Evolutionary conservation across 1,140 invertebrate species (phyloP).

Genomic region (Zaprionus inermis): DNA sequence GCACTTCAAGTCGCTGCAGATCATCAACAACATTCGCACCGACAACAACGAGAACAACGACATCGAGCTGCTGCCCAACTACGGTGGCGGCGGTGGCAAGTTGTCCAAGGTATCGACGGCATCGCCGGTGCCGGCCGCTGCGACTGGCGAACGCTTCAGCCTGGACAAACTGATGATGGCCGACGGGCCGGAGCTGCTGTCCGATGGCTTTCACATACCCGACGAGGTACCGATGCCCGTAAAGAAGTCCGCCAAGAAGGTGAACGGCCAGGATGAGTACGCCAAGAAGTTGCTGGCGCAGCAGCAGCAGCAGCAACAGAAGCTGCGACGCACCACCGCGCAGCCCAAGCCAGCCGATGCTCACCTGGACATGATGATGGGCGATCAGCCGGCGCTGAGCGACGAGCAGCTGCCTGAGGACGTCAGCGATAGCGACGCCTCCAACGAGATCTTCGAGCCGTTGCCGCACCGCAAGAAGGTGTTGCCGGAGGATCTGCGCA

Average conservation of each 20-base stretch:
- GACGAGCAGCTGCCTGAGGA: constrained; percentile 56
- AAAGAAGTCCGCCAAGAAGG: constrained; percentile 77
- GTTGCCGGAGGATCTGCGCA: constrained; percentile 67
- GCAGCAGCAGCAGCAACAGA: constrained; percentile 43
- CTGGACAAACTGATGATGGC: constrained; percentile 74
- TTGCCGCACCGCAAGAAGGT: constrained; percentile 78
- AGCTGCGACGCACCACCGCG: constrained; percentile 21
- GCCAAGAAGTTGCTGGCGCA: constrained; percentile 50
- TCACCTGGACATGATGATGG: constrained; percentile 79
- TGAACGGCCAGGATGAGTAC: constrained; percentile 46
- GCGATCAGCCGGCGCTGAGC: constrained; percentile 72
- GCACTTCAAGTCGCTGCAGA: constrained; percentile 82
- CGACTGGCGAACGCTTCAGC: constrained; percentile 54
- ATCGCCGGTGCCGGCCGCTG: neutral
- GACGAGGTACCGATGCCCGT: constrained; percentile 75
- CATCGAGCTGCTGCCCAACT: constrained; percentile 70
- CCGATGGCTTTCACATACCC: constrained; percentile 53
- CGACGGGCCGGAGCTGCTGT: constrained; percentile 45
- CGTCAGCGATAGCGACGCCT: constrained; percentile 62
- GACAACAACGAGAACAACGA: constrained; percentile 84
- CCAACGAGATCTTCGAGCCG: constrained; percentile 75
- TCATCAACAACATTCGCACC: constrained; percentile 78
- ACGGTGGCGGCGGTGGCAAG: constrained; percentile 38
- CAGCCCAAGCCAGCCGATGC: constrained; percentile 8
- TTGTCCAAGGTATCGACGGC: constrained; percentile 37